These are phyloP conservation scores for Drosophila subobscura DNA, from an alignment of 1,140 invertebrate genomes.

Conservation along the genomic window DNA sequence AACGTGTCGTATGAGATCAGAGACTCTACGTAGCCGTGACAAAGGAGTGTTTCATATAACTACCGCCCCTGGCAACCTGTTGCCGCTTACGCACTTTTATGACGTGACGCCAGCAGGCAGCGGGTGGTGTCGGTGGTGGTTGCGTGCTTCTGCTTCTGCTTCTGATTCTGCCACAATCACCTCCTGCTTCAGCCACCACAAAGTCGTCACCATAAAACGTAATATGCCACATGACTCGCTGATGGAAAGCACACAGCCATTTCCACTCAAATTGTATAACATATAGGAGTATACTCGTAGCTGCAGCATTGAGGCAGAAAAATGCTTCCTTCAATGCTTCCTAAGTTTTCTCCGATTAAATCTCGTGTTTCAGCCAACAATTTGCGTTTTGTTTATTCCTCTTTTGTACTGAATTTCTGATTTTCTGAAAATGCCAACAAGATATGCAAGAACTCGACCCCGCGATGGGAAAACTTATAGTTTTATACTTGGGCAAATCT, in stretches of 20 bases:
- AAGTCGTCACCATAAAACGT: conserved; percentile 60
- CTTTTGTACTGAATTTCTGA: conserved; percentile 1
- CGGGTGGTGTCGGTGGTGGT: conserved; percentile 38
- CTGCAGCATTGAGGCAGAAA: conserved; percentile 13
- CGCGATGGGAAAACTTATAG: conserved; percentile 35
- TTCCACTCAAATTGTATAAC: too few species aligned
- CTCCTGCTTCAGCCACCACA: conserved; percentile 17
- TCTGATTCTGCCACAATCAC: background rate
- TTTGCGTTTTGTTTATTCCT: conserved; percentile 19
- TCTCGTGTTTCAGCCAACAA: conserved; percentile 11
- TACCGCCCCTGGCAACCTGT: conserved; percentile 64
- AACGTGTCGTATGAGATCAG: too few species aligned
- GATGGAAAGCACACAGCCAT: conserved; percentile 25
- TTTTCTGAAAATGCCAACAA: conserved; percentile 8
- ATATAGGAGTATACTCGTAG: too few species aligned
- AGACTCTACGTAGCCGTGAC: background rate
- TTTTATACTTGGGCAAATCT: conserved; percentile 50
- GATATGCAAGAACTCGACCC: conserved; percentile 35
- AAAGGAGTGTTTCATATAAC: conserved; percentile 23
- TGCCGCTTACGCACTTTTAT: conserved; percentile 72
- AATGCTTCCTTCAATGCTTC: too few species aligned
- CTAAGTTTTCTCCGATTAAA: too few species aligned
- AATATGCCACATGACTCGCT: conserved; percentile 59
- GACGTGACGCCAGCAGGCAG: conserved; percentile 44
- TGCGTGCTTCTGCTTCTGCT: conserved; percentile 37